Evolutionary conservation across 92 coral and sea anemone species (phyloP).

Genomic region (Epizoanthus rinbou): DNA sequence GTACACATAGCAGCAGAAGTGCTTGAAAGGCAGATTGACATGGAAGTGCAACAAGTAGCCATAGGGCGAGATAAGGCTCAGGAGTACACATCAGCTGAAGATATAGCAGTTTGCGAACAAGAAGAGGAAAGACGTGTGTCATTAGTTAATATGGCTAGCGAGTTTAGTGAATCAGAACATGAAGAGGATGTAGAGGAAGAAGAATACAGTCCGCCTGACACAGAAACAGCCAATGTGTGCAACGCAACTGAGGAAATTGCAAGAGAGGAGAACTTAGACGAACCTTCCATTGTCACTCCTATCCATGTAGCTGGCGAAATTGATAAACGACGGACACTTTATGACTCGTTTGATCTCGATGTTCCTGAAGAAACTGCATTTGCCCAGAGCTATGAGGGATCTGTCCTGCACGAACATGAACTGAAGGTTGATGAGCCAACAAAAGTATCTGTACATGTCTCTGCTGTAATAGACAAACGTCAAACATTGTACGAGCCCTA

Average conservation of each 20-base stretch:
- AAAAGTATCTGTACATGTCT: not conserved
- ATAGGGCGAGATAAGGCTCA: constrained; percentile 26
- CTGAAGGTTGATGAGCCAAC: not conserved
- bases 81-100: constrained; percentile 35
- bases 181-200: constrained; percentile 7
- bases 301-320: constrained; percentile 5
- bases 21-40: constrained; percentile 54
- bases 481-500: not conserved
- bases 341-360: constrained; percentile 26
- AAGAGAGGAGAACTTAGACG: not conserved
- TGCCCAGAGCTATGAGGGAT: not conserved
- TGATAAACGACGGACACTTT: constrained; percentile 30
- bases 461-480: constrained; percentile 1
- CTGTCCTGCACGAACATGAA: not conserved
- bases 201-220: not conserved
- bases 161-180: constrained; percentile 30
- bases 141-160: constrained; percentile 40
- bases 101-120: not conserved
- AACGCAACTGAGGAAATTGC: not conserved
- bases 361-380: not conserved
- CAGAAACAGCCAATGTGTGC: constrained; percentile 21
- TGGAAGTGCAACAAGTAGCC: constrained; percentile 38
- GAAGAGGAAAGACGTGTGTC: constrained; percentile 34
- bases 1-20: constrained; percentile 66
- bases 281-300: constrained; percentile 5